These are phyloP conservation scores for Lanistes nyassanus DNA, from an alignment of 1,140 invertebrate species.

Conservation along the genomic window DNA sequence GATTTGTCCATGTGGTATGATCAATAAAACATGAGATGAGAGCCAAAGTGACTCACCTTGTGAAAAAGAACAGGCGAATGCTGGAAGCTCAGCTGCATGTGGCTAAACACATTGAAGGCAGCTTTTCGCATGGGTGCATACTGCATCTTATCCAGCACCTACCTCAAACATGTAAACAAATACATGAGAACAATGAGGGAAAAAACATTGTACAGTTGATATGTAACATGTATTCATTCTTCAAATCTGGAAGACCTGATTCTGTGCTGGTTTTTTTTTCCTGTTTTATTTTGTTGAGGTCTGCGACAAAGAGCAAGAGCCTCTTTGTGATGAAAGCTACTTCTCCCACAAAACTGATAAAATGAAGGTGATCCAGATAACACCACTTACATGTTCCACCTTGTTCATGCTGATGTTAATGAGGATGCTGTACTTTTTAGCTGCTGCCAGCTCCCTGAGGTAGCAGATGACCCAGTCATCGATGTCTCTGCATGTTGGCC, in stretches of 20 bases:
- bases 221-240: neutral
- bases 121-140: constrained; percentile 46
- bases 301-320: no score
- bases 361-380: no score
- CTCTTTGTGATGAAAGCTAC: no score
- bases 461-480: constrained; percentile 58
- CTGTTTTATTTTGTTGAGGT: no score
- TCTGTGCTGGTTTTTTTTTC: no score
- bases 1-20: no score
- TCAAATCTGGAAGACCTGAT: no score
- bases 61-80: constrained; percentile 63
- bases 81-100: constrained; percentile 62
- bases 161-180: constrained; percentile 4
- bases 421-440: constrained; percentile 54
- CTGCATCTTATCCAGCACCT: constrained; percentile 57
- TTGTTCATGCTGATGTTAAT: constrained; percentile 55
- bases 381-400: constrained; percentile 53
- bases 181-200: neutral
- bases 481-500: constrained; percentile 55
- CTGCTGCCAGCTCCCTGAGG: constrained; percentile 50
- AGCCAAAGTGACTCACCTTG: constrained; percentile 47
- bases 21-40: no score
- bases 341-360: no score
- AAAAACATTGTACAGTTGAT: neutral
- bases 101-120: constrained; percentile 50